A percentile compares a stretch with the other conserved stretches of the same genome.
phyloP scores from a whole-genome alignment of 1,140 invertebrate genomes.

The Liolophura sinensis region DNA sequence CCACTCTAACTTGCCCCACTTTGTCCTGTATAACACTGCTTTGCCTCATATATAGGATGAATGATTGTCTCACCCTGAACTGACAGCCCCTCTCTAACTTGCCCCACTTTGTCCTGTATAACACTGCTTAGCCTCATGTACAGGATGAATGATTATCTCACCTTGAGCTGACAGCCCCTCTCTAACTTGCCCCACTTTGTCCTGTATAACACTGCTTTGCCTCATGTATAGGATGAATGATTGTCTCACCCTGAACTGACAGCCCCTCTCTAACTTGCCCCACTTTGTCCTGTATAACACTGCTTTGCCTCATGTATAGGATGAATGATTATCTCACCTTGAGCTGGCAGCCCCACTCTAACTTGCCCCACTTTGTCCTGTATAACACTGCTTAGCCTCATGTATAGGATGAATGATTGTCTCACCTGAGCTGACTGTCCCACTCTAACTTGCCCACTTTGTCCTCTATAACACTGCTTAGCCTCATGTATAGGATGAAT shows the following conservation, averaged over 20 bases:
- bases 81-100: slow-evolving; percentile 34
- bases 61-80: slow-evolving; percentile 25
- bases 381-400: not conserved
- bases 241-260: slow-evolving; percentile 28
- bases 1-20: not conserved
- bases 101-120: slow-evolving; percentile 28
- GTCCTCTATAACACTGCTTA: slow-evolving; percentile 29
- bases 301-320: not conserved
- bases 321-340: slow-evolving; percentile 4
- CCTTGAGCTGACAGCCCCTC: not conserved
- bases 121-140: slow-evolving; percentile 13
- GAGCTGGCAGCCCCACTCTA: not conserved
- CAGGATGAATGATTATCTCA: slow-evolving; percentile 1
- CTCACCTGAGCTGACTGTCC: slow-evolving; percentile 38
- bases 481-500: not conserved
- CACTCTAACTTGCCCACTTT: slow-evolving; percentile 27
- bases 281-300: slow-evolving; percentile 23
- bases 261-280: slow-evolving; percentile 37
- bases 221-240: not conserved
- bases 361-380: not conserved
- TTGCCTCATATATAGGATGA: not conserved
- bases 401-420: not conserved
- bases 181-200: not conserved
- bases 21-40: not conserved
- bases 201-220: not conserved